These are phyloP conservation scores for Drosophila asahinai DNA, from an alignment of 1,140 invertebrate genomes.

Conservation along the genomic window DNA sequence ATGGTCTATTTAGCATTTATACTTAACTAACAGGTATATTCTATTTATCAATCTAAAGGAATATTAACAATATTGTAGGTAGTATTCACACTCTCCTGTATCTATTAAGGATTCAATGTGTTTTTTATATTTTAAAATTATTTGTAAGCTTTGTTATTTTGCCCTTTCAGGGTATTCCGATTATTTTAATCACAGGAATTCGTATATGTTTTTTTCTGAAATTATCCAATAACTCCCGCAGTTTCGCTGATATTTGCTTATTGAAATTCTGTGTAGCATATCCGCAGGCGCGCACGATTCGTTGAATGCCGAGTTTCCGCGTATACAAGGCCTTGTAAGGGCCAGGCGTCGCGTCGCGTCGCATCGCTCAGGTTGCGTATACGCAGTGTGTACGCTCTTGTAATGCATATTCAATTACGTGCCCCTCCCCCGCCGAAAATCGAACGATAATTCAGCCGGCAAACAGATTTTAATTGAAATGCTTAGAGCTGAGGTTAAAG, in stretches of 20 bases:
- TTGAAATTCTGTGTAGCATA: slow-evolving; percentile 81
- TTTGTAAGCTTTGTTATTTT: neutral
- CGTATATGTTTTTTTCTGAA: neutral
- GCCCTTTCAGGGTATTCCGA: neutral
- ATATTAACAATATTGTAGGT: neutral
- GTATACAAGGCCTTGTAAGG: slow-evolving; percentile 1
- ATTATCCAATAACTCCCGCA: slow-evolving; percentile 3
- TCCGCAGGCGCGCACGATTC: slow-evolving; percentile 81
- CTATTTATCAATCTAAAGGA: neutral
- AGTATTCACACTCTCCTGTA: neutral
- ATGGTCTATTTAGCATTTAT: neutral
- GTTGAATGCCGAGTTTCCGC: slow-evolving; percentile 60
- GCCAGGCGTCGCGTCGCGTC: neutral
- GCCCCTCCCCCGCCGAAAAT: slow-evolving; percentile 7
- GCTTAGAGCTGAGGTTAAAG: slow-evolving; percentile 50
- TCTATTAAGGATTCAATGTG: neutral
- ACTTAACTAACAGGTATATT: neutral
- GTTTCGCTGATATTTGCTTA: slow-evolving; percentile 68
- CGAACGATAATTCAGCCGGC: slow-evolving; percentile 30
- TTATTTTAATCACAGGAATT: neutral
- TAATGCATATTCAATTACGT: slow-evolving; percentile 77
- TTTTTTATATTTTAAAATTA: neutral
- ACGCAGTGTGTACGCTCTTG: slow-evolving; percentile 65
- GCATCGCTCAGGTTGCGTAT: slow-evolving; percentile 32
- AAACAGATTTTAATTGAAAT: slow-evolving; percentile 71